Percentiles rank a stretch among this genome's conserved stretches.
These are phyloP conservation scores for Patagioenas fasciata DNA, from an alignment of 2,113 vertebrate genomes.

Conservation along the genomic window DNA sequence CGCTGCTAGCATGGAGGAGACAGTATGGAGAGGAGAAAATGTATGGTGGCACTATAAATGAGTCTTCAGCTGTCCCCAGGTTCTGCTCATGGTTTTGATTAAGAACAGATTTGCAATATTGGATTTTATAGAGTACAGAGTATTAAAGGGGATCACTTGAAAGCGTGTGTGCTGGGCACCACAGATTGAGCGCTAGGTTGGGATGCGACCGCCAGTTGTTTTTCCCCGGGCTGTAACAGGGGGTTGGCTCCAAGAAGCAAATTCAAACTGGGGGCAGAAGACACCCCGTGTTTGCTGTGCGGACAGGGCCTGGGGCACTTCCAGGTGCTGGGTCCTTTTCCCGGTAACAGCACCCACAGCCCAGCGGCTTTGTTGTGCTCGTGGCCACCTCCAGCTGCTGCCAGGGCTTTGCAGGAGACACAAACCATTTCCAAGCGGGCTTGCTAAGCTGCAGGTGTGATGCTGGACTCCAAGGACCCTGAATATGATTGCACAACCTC, in stretches of 20 bases:
- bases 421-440: accelerated
- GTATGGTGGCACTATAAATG: accelerated
- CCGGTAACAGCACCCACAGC: neutral
- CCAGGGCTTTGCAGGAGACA: neutral
- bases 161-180: accelerated
- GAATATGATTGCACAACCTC: accelerated
- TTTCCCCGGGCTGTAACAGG: neutral
- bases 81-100: neutral
- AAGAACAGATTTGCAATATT: neutral
- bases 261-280: neutral
- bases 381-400: too few relatives aligned
- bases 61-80: neutral
- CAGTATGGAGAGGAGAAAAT: neutral
- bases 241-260: neutral
- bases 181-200: too few relatives aligned
- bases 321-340: neutral
- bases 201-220: too few relatives aligned
- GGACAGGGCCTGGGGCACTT: neutral
- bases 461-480: neutral
- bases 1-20: too few relatives aligned
- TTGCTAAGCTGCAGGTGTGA: neutral
- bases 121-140: neutral
- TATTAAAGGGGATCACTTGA: neutral
- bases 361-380: neutral
- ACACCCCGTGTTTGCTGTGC: accelerated